Conservation (phyloP, 2,797 vertebrate species). For the Pyrrhura leucotis region DNA sequence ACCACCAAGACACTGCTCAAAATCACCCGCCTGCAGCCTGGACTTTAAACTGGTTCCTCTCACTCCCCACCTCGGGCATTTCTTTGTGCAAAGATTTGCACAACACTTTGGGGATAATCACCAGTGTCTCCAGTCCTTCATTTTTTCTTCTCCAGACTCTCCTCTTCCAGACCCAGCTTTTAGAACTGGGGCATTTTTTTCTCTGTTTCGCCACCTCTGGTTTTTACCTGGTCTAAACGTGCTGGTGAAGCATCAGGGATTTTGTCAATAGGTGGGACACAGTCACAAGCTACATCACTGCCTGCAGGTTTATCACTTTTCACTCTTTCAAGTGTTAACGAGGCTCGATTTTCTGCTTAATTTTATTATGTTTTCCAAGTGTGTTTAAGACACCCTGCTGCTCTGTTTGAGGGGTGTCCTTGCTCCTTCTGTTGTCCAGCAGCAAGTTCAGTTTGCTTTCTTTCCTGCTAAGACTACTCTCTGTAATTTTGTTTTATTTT, state of each 20-base stretch:
- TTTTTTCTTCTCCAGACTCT: neutral
- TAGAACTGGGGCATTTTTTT: neutral
- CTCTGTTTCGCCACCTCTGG: neutral
- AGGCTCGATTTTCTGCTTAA: conserved; percentile 16
- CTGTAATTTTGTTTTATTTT: neutral
- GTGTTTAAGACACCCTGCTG: neutral
- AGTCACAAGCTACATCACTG: neutral
- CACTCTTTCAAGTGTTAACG: neutral
- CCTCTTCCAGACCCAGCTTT: neutral
- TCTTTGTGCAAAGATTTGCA: neutral
- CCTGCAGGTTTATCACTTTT: neutral
- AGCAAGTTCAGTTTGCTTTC: neutral
- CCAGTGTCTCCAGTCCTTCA: neutral
- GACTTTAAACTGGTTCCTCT: neutral
- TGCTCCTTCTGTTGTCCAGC: neutral
- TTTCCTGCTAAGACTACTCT: neutral
- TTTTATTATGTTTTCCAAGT: conserved; percentile 16
- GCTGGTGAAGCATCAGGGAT: neutral
- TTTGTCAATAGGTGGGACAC: neutral
- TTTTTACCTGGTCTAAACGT: neutral
- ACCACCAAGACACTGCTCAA: neutral
- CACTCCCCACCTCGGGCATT: neutral
- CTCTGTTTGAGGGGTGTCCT: neutral
- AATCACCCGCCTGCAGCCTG: fast-evolving
- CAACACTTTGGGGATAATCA: neutral